Conservation (phyloP, 2,888 invertebrate genomes). For the Iselma pallidipennis region DNA sequence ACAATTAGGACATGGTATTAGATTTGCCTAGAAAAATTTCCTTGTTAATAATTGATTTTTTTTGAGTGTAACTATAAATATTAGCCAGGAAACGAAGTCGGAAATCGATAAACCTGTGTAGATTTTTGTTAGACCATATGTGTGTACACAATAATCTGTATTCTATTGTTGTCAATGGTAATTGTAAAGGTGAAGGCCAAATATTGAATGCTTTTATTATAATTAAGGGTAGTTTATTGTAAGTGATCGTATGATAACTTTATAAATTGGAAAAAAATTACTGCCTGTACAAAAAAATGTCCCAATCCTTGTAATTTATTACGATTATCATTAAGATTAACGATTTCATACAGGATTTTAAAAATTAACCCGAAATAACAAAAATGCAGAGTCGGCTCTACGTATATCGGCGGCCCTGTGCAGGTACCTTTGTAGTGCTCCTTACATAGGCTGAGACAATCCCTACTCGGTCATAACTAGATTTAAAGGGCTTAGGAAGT, state of each 20-base stretch:
- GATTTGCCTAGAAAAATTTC: constrained; percentile 51
- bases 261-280: no score
- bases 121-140: no score
- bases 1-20: constrained; percentile 68
- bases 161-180: neutral
- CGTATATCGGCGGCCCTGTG: no score
- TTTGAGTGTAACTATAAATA: neutral
- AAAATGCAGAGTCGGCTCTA: no score
- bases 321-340: neutral
- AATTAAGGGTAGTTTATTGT: neutral
- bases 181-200: constrained; percentile 15
- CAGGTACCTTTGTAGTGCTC: no score
- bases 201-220: neutral
- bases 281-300: no score
- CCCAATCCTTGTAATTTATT: no score
- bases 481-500: no score
- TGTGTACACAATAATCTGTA: neutral
- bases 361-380: no score
- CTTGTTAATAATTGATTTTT: neutral
- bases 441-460: no score
- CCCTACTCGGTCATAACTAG: no score
- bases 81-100: constrained; percentile 10
- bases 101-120: constrained; percentile 19
- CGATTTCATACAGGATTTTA: no score
- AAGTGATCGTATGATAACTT: neutral